Percentiles rank a stretch among this genome's conserved stretches.
Evolutionary conservation across 1,140 invertebrate genomes (phyloP).

Genomic region (Aphaenogaster floridana): DNA sequence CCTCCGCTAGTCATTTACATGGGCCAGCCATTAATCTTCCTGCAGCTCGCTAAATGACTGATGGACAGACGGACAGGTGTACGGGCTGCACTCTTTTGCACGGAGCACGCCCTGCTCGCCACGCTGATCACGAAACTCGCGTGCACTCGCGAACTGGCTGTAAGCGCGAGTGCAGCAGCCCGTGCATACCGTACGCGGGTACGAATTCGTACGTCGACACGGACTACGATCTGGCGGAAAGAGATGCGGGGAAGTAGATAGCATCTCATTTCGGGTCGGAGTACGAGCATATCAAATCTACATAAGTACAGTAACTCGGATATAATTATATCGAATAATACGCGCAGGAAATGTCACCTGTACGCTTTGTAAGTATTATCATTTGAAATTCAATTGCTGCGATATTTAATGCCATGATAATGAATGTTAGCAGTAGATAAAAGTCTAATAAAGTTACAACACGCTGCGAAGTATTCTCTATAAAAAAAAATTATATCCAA

Average conservation of each 20-base stretch:
- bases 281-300: background rate
- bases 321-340: background rate
- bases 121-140: slow-evolving; percentile 60
- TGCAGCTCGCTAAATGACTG: slow-evolving; percentile 70
- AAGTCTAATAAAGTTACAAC: background rate
- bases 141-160: slow-evolving; percentile 42
- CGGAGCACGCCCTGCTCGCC: slow-evolving; percentile 60
- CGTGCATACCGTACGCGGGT: slow-evolving; percentile 6
- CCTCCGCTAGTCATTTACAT: slow-evolving; percentile 68
- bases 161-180: slow-evolving; percentile 30
- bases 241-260: slow-evolving; percentile 24
- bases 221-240: background rate
- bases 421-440: background rate
- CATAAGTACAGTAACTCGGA: background rate
- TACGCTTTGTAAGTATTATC: background rate
- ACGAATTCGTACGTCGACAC: slow-evolving; percentile 42
- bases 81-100: slow-evolving; percentile 58
- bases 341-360: background rate
- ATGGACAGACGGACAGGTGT: slow-evolving; percentile 68
- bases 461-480: background rate
- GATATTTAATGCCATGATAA: background rate
- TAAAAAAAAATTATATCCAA: background rate
- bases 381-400: background rate
- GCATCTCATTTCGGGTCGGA: slow-evolving; percentile 3
- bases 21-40: slow-evolving; percentile 71